Evolutionary conservation across 2,888 invertebrate genomes (phyloP), one percentile per base, ranked within the genome.

Genomic region (Escarpia spicata): DNA sequence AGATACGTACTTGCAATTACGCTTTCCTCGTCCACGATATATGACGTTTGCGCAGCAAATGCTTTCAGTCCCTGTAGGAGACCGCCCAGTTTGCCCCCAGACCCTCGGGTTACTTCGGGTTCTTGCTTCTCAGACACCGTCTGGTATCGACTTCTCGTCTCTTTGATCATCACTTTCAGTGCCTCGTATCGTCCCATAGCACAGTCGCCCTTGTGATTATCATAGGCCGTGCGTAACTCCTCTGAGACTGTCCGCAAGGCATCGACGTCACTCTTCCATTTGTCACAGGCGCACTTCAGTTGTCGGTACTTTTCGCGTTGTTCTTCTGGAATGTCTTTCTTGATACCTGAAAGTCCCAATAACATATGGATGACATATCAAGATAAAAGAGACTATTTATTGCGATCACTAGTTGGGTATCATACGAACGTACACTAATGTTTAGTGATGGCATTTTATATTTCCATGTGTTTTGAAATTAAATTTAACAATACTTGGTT

Each of bases 151-250:
- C 89, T 37, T n/a, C 93, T 52, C 10, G 93, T 92, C 31, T 92
- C 92, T 92, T 94, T 94, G 43, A 94, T 94, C 94, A 94, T 94
- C n/a, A 31, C 60, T 89, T 94, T 94, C 52, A 94, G 92, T 43
- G 92, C 93, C 90, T 94, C 94, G 91, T 94, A 94, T 31, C 94
- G 90, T n/a, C 93, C 93, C 90, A 94, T 10, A 43, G 93, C 93
- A 31, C 93, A 93, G 75, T 93, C 93, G 6, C 93, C 93, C 93
- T 94, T 94, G 91, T 93, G 92, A 26, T 15, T 75, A 15, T 75
- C 75, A 26, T 75, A 75, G 75, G 75, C 75, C 75, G 75, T 26
- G 75, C 75, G 75, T 26, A 75, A 26, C 75, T 75, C 75, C 75
- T 75, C 75, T 6, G 26, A 26, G 75, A 75, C 75, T 26, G 75